phyloP scores from a whole-genome alignment of 1,140 invertebrate genomes.

The Gryon sp. region DNA sequence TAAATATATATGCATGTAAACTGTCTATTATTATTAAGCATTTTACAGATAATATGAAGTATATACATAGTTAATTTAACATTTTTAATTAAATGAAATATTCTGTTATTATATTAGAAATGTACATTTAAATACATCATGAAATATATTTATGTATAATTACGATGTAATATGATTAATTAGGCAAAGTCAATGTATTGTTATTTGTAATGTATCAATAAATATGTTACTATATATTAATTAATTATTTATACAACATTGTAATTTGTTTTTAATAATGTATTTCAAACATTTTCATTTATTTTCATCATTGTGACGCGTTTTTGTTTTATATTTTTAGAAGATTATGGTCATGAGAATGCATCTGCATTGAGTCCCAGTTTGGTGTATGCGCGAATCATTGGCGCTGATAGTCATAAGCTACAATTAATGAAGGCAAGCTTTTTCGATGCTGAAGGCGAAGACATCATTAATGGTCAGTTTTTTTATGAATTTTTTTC shows the following conservation, averaged over 20 bases:
- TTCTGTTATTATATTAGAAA: too few species aligned
- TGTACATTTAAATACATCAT: too few species aligned
- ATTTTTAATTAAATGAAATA: too few species aligned
- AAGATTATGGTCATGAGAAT: slow-evolving; percentile 54
- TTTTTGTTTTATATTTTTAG: slow-evolving; percentile 37
- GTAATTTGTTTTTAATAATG: neutral
- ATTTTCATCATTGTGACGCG: slow-evolving; percentile 8
- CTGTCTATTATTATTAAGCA: too few species aligned
- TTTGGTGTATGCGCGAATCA: slow-evolving; percentile 80
- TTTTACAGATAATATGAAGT: too few species aligned
- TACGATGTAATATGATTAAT: too few species aligned
- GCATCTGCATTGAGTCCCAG: slow-evolving; percentile 78
- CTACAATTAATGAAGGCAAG: slow-evolving; percentile 93
- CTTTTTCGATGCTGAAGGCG: slow-evolving; percentile 82
- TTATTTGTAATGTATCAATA: neutral
- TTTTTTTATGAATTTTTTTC: slow-evolving; percentile 21
- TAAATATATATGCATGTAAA: too few species aligned
- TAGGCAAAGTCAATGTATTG: too few species aligned
- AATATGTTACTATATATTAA: too few species aligned
- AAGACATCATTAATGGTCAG: slow-evolving; percentile 51
- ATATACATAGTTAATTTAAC: too few species aligned
- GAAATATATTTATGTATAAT: too few species aligned
- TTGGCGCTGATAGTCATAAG: slow-evolving; percentile 83
- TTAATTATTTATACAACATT: neutral
- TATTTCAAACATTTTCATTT: slow-evolving; percentile 1